phyloP scores from a whole-genome alignment of 2,888 invertebrate species.

The Ophraella communa region DNA sequence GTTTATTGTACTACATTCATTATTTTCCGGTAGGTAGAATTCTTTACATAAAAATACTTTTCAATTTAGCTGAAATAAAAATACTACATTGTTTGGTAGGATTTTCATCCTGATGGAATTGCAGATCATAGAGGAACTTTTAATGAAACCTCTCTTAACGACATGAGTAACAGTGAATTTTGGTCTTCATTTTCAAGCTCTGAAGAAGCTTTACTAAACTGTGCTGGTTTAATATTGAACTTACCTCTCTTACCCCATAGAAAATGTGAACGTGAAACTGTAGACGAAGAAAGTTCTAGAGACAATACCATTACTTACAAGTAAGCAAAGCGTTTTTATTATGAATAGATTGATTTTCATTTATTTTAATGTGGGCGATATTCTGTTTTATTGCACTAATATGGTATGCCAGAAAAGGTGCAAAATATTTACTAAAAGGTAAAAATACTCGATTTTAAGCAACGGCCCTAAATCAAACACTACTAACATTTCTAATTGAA shows the following conservation, averaged over 20 bases:
- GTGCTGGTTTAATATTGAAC: slow-evolving; percentile 75
- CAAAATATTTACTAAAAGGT: too few relatives aligned
- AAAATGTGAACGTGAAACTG: slow-evolving; percentile 60
- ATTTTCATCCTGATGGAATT: slow-evolving; percentile 67
- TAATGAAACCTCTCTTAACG: slow-evolving; percentile 71
- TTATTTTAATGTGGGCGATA: too few relatives aligned
- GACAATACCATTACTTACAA: slow-evolving; percentile 73
- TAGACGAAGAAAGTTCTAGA: slow-evolving; percentile 62
- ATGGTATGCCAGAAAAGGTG: too few relatives aligned
- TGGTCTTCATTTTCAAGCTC: slow-evolving; percentile 84
- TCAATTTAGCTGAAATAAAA: background rate
- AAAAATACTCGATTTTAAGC: too few relatives aligned
- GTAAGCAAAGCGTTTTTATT: slow-evolving; percentile 54
- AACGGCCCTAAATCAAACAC: too few relatives aligned
- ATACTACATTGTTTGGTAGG: slow-evolving; percentile 55
- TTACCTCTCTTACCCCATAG: slow-evolving; percentile 72
- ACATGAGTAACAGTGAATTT: slow-evolving; percentile 78
- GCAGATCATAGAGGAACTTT: slow-evolving; percentile 69
- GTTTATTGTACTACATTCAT: slow-evolving; percentile 38
- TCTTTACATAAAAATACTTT: too few relatives aligned
- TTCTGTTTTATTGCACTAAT: too few relatives aligned
- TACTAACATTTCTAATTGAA: too few relatives aligned
- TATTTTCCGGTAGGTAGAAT: too few relatives aligned
- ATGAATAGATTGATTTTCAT: background rate
- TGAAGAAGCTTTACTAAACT: slow-evolving; percentile 76